Percentiles rank a stretch among this genome's conserved stretches.
Conservation (phyloP, 2,113 vertebrate genomes). For the Sciurus niger region DNA sequence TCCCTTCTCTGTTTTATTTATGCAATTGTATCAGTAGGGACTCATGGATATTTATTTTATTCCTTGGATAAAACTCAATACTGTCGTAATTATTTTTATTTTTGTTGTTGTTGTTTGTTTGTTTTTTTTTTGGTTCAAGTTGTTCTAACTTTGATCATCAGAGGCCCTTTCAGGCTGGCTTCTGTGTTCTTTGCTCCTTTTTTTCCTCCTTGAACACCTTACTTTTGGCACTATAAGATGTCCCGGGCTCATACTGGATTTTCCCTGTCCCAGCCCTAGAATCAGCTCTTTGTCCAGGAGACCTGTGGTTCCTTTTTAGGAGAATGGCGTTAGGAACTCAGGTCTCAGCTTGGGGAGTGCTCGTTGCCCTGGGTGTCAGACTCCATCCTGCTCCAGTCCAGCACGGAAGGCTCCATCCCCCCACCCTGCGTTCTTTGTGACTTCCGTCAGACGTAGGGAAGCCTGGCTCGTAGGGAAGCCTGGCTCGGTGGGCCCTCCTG, state of each 20-base stretch:
- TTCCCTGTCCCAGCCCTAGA: background rate
- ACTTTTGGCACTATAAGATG: background rate
- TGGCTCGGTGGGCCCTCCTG: background rate
- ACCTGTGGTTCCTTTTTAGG: background rate
- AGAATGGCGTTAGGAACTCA: background rate
- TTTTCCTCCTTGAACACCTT: background rate
- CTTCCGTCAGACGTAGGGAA: background rate
- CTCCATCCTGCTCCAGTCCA: background rate
- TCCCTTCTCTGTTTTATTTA: slow-evolving; percentile 15
- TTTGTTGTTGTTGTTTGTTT: background rate
- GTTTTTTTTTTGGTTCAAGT: background rate
- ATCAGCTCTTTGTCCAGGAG: background rate
- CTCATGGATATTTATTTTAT: background rate
- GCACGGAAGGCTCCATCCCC: background rate
- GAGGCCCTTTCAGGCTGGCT: background rate
- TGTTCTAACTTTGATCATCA: background rate
- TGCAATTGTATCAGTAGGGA: background rate
- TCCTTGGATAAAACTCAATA: background rate
- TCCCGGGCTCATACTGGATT: background rate
- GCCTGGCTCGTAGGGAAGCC: background rate
- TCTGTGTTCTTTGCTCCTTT: background rate
- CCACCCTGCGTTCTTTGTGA: background rate
- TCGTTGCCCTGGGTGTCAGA: background rate
- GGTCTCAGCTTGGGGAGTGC: background rate
- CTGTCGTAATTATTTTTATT: background rate